Base-by-base conservation (phyloP, 2,113 vertebrate genomes). In the Mola mola region DNA sequence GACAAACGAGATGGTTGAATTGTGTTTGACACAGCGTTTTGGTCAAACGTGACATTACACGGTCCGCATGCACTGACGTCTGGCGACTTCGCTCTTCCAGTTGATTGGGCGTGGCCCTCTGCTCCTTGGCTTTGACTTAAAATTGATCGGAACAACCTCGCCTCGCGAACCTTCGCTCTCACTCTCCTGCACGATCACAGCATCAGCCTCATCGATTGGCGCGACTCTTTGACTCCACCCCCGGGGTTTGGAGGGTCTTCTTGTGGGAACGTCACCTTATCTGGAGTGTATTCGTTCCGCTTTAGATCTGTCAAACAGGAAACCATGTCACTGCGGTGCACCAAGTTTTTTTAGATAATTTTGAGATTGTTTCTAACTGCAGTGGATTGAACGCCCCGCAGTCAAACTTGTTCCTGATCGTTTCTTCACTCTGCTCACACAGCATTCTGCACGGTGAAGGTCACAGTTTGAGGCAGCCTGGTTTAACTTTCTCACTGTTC, bases 211-310 rank as follows among this genome's bases (percentile, higher is more conserved):
- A 98, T 90, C 22, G 96, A 97, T 47, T 91, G 92, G 63, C 89
- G 92, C 0, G 93, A 90, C 85, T 98, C 95, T 93, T 94, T 98
- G 91, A 92, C 91, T 61, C 93, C 88, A 72, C 89, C 91, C 55
- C 92, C 95, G 53, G 94, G 85, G 72, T 94, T 94, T 55, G 94
- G 82, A 48, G 92, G 86, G 81, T 96, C 96, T 0, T 98, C 96
- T 62, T 95, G 95, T 85, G 94, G 92, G 80, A 97, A 93, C 6
- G 92, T 88, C 26, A 95, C 91, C 84, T 93, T 98, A 76, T 98
- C 97, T 26, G 96, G 97, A 0, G 97, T 98, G 87, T 99, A 99
- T 69, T 98, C 97, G 0, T 99, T 98, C 70, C 96, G 91, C 90
- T 96, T 98, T 78, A 99, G 89, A 86, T 99, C 97, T 99, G 83